Conservation (phyloP, 2,113 vertebrate species). For the Silurus glanis region DNA sequence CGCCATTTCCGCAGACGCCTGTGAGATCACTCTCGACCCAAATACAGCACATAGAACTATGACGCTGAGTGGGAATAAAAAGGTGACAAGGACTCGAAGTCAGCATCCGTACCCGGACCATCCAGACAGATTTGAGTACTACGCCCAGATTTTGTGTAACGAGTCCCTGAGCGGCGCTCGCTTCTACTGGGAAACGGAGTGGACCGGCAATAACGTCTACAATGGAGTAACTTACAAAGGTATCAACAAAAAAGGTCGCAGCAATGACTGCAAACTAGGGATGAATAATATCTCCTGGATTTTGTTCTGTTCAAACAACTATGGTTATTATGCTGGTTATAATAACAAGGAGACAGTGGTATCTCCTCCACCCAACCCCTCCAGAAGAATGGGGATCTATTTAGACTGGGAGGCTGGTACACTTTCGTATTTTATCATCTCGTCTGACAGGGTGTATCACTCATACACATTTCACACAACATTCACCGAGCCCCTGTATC, state of each 20-base stretch:
- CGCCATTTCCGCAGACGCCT: slow-evolving; percentile 55
- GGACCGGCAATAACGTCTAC: slow-evolving; percentile 15
- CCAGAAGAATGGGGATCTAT: slow-evolving; percentile 54
- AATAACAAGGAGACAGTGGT: background rate
- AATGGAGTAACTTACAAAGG: slow-evolving; percentile 57
- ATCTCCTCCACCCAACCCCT: background rate
- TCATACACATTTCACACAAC: slow-evolving; percentile 40
- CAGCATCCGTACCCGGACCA: slow-evolving; percentile 36
- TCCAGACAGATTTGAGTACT: slow-evolving; percentile 37
- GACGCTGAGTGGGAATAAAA: slow-evolving; percentile 53
- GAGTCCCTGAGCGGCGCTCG: slow-evolving; percentile 42
- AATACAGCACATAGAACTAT: slow-evolving; percentile 44
- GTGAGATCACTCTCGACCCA: slow-evolving; percentile 40
- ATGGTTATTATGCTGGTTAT: slow-evolving; percentile 42
- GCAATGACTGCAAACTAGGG: slow-evolving; percentile 38
- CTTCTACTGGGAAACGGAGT: slow-evolving; percentile 62
- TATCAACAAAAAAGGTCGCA: slow-evolving; percentile 37
- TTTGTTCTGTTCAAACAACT: slow-evolving; percentile 41
- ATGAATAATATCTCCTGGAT: slow-evolving; percentile 54
- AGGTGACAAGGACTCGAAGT: slow-evolving; percentile 48
- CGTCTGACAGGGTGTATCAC: slow-evolving; percentile 29
- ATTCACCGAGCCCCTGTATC: slow-evolving; percentile 48
- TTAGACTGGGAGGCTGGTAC: slow-evolving; percentile 44
- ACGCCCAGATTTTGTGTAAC: slow-evolving; percentile 51
- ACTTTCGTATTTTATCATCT: slow-evolving; percentile 60